Evolutionary conservation across 2,113 vertebrate species (phyloP), one percentile per base, ranked within the genome.

Genomic region (Sorex araneus): DNA sequence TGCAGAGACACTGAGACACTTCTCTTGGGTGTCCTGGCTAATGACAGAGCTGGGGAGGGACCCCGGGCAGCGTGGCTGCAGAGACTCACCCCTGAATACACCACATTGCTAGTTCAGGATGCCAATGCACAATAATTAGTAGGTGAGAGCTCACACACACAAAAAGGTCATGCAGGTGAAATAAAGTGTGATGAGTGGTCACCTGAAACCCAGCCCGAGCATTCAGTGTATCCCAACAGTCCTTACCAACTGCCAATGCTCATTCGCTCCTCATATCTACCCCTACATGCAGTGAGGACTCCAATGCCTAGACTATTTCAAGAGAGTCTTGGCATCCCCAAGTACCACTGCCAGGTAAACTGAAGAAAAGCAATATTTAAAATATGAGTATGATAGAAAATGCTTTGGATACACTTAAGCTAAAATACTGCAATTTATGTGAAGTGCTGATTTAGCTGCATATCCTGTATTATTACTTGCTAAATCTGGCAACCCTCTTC

Each of bases 1-100:
- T 13, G 8, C 45, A 45, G 50, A 45, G 30, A 63, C 30, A n/a
- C 0, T 25, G 45, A 78, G 16, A 5, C 60, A 12, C 30, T 70
- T 5, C 0, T 1, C 2, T 8, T 6, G 3, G 67, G 28, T 47
- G 21, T 60, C 19, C 21, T 57, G 54, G 54, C 40, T 15, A 34
- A 47, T 0, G 2, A 54, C 2, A 32, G 19, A 19, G 28, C 50
- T 43, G 28, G 25, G 34, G 54, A 23, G 21, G 13, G 6, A n/a
- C 45, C 69, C 16, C 45, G 0, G n/a, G 19, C 6, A 10, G 4
- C 8, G 12, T 64, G n/a, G 16, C 4, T 0, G 7, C 21, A 25
- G 25, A 27, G 69, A 27, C 9, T 8, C 23, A 43, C 21, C 34
- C 6, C 15, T 9, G 19, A 12, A 1, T 18, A 23, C 18, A 4